Percentiles rank a stretch among this genome's conserved stretches.
These are phyloP conservation scores for Drosophila watanabei DNA, from an alignment of 1,140 invertebrate species.

Conservation along the genomic window DNA sequence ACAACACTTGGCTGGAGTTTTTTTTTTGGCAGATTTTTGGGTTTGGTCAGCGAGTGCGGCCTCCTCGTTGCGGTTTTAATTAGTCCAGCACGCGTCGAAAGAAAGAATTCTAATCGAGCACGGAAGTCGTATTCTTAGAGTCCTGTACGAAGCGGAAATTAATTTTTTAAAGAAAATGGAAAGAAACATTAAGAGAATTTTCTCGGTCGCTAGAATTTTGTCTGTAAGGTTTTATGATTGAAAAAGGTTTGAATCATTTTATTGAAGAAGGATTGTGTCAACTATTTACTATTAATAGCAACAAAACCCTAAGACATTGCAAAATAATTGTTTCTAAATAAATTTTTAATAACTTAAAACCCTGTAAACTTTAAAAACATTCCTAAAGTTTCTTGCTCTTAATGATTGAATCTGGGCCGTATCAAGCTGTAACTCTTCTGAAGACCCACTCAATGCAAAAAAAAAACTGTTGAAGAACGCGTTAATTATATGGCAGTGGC, in stretches of 20 bases:
- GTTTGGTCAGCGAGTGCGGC: background rate
- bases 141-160: background rate
- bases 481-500: constrained; percentile 77
- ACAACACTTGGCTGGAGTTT: constrained; percentile 19
- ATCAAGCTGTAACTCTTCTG: background rate
- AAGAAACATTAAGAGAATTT: background rate
- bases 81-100: constrained; percentile 61
- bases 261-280: too few species aligned
- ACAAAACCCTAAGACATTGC: too few species aligned
- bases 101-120: constrained; percentile 35
- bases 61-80: constrained; percentile 57
- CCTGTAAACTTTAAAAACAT: background rate
- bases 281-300: too few species aligned
- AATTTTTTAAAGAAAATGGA: background rate
- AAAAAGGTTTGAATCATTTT: too few species aligned
- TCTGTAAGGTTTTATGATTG: too few species aligned
- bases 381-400: background rate
- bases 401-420: constrained; percentile 5
- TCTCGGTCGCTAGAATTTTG: too few species aligned
- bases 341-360: background rate
- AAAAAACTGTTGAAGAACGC: constrained; percentile 63
- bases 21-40: constrained; percentile 7
- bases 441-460: constrained; percentile 54
- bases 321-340: background rate
- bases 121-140: background rate